Evolutionary conservation across 2,888 invertebrate genomes (phyloP), one percentile per base, ranked within the genome.

Genomic region (Limnephilus auricula): DNA sequence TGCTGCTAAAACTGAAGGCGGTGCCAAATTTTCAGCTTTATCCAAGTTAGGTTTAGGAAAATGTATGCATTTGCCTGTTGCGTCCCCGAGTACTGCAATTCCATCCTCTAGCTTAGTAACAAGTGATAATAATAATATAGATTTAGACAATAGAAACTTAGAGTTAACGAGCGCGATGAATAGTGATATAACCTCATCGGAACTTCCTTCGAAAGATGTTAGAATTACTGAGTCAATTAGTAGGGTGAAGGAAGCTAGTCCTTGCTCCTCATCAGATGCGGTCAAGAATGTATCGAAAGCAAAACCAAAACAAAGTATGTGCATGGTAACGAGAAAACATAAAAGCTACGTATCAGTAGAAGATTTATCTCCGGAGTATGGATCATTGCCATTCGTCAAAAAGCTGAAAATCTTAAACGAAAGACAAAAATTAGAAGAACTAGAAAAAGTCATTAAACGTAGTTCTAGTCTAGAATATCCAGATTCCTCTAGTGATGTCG

Each of bases 371-470:
- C 98, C 98, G 0, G 98, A 98, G 94, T 98, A 98, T 94, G 97
- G 98, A 89, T 98, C 98, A 25, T 95, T 98, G 92, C 98, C 98
- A 0, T 98, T 98, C 94, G 98, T 98, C 0, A 98, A 98, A 95
- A 98, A 98, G 94, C 95, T 98, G 88, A 98, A 98, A 95, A 98
- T 98, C 93, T 96, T 98, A 86, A 98, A 98, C 94, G 98, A 98
- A 95, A 96, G 98, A 15, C 98, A 98, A 94, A 98, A 98, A 95
- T 95, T 98, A 92, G 98, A 98, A 65, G 98, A 98, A 94, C 95
- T 98, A 85, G 98, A 98, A 86, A 92, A 92, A 94, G 98, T 97
- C 18, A 97, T 98, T 40, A 97, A 97, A 94, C 96, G 98, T 92
- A 98, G 98, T 94, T 98, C 98, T 91, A 98, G 98, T 94, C 95